These are phyloP conservation scores for Drosophila villosipedis DNA, from an alignment of 2,888 invertebrate genomes.

Conservation along the genomic window DNA sequence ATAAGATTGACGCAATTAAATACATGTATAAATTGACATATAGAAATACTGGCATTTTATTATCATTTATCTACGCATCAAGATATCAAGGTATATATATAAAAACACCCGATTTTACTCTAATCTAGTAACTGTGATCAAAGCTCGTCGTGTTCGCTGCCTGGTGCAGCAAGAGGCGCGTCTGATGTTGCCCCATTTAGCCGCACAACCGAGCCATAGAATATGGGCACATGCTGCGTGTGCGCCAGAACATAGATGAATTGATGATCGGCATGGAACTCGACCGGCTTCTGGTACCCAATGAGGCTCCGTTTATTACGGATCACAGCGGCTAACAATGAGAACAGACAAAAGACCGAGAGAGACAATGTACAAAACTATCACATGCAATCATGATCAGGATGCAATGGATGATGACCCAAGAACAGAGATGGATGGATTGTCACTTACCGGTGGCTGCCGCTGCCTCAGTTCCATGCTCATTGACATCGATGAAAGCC, in stretches of 20 bases:
- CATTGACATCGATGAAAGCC: constrained; percentile 94
- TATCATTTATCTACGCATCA: constrained; percentile 5
- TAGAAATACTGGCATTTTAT: constrained; percentile 30
- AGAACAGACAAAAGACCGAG: constrained; percentile 40
- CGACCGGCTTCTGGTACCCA: constrained; percentile 43
- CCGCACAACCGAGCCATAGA: constrained; percentile 62
- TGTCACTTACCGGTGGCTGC: constrained; percentile 88
- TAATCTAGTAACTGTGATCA: constrained; percentile 29
- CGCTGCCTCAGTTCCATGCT: constrained; percentile 95
- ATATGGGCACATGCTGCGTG: constrained; percentile 53
- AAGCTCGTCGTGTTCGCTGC: constrained; percentile 61
- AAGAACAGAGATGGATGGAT: neutral
- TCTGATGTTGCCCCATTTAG: constrained; percentile 32
- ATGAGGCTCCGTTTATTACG: constrained; percentile 65
- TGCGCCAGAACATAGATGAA: constrained; percentile 73
- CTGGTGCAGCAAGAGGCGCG: constrained; percentile 7
- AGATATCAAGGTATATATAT: neutral
- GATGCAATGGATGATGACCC: neutral
- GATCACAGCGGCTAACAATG: constrained; percentile 85
- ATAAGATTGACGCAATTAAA: constrained; percentile 1
- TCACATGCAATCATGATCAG: neutral
- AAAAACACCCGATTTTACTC: constrained; percentile 26
- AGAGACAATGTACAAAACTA: constrained; percentile 5
- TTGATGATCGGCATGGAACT: constrained; percentile 81
- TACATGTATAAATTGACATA: neutral